Evolutionary conservation across 2,113 vertebrate genomes (phyloP).

Genomic region (Tetrao urogallus): DNA sequence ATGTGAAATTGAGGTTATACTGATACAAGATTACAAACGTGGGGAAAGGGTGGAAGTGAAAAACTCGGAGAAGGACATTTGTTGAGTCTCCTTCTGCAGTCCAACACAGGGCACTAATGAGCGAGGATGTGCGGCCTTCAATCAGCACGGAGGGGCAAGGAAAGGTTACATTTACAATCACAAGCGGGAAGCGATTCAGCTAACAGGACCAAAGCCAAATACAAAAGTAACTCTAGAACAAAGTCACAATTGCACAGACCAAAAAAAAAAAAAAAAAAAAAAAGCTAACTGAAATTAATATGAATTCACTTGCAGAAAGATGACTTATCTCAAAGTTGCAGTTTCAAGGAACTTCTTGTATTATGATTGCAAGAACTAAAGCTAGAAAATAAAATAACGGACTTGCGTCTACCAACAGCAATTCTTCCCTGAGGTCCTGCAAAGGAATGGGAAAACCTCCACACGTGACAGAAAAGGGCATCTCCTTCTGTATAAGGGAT

Average conservation of each 20-base stretch:
- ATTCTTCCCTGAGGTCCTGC: neutral
- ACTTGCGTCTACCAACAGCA: rapidly evolving
- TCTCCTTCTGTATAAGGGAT: neutral
- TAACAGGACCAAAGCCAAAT: neutral
- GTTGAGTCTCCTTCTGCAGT: neutral
- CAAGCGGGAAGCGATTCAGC: neutral
- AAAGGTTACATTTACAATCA: neutral
- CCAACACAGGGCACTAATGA: neutral
- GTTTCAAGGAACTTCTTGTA: neutral
- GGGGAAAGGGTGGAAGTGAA: neutral
- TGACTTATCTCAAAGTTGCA: neutral
- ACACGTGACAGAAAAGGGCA: neutral
- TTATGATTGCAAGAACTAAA: neutral
- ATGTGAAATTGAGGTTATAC: conserved; percentile 8
- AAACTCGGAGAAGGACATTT: neutral
- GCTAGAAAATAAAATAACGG: neutral
- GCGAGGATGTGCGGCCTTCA: neutral
- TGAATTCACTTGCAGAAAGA: neutral
- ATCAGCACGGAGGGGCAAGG: neutral
- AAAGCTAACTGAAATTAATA: neutral
- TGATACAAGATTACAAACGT: neutral
- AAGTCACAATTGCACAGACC: neutral
- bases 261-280: neutral
- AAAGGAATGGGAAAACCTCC: neutral
- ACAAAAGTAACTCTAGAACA: neutral